phyloP scores from a whole-genome alignment of 1,140 invertebrate species.

The Oreohelix idahoensis region DNA sequence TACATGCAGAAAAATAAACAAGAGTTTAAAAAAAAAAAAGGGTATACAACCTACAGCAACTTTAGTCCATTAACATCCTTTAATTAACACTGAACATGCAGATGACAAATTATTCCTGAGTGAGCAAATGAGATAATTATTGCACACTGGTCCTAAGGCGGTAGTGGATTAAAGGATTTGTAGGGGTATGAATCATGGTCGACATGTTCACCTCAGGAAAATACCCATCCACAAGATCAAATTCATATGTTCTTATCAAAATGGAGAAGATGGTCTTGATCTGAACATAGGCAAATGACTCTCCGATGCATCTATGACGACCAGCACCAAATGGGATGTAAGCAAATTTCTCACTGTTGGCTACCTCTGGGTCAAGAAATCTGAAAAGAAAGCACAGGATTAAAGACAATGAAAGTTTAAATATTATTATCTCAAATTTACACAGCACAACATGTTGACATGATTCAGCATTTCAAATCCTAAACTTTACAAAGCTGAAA shows the following conservation, averaged over 20 bases:
- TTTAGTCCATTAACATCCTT: too few species aligned
- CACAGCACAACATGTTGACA: too few species aligned
- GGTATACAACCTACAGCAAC: too few species aligned
- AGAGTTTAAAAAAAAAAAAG: too few species aligned
- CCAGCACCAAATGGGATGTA: constrained; percentile 69
- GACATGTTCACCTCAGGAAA: constrained; percentile 61
- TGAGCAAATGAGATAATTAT: neutral
- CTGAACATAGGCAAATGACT: constrained; percentile 69
- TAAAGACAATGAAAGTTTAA: neutral
- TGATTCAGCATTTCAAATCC: too few species aligned
- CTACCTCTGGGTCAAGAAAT: constrained; percentile 56
- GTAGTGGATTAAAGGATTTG: constrained; percentile 60
- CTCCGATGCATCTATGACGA: constrained; percentile 67
- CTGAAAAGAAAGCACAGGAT: constrained; percentile 40
- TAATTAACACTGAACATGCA: too few species aligned
- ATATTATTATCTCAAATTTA: too few species aligned
- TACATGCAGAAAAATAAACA: too few species aligned
- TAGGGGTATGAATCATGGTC: constrained; percentile 68
- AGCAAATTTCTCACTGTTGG: constrained; percentile 63
- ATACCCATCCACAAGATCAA: constrained; percentile 58
- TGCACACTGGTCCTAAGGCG: constrained; percentile 18
- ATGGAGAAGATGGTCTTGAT: constrained; percentile 64
- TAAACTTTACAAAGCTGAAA: too few species aligned
- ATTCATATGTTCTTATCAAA: constrained; percentile 57
- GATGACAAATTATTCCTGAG: too few species aligned